Evolutionary conservation across 2,888 invertebrate species (phyloP).

Genomic region (Caenorhabditis sulstoni): DNA sequence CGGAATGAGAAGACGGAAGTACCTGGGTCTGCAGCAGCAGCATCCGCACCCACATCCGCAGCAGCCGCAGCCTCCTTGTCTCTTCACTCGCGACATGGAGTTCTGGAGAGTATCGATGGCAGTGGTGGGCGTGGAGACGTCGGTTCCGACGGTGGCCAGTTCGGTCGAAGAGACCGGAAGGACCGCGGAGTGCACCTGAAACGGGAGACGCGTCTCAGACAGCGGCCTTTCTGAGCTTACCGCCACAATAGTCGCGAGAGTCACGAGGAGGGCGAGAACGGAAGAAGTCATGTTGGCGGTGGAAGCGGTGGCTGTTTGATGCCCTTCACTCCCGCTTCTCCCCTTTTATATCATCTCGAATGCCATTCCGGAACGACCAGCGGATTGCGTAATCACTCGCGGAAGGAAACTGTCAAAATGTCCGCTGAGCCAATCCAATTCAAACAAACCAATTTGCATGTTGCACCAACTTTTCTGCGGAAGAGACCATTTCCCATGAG

Average conservation of each 20-base stretch:
- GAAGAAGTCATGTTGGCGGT: constrained; percentile 27
- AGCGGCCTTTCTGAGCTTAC: not conserved
- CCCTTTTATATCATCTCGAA: constrained; percentile 6
- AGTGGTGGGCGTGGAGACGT: constrained; percentile 33
- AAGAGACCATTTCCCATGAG: not conserved
- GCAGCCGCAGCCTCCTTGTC: constrained; percentile 58
- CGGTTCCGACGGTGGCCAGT: constrained; percentile 38
- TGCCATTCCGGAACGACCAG: constrained; percentile 11
- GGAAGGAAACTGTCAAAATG: constrained; percentile 44
- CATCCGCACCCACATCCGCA: constrained; percentile 58
- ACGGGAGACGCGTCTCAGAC: not conserved
- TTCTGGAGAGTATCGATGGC: constrained; percentile 52
- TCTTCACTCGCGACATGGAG: constrained; percentile 56
- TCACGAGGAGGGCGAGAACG: constrained; percentile 20
- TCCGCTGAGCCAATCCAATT: constrained; percentile 21
- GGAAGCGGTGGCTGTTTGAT: not conserved
- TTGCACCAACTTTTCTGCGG: constrained; percentile 21
- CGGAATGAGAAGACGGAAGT: too few species aligned
- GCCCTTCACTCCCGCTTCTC: not conserved
- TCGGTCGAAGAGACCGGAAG: constrained; percentile 50
- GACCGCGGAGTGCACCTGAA: constrained; percentile 42
- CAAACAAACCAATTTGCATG: constrained; percentile 47
- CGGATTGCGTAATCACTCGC: constrained; percentile 43
- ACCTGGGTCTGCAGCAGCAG: constrained; percentile 64
- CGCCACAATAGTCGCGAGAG: constrained; percentile 35